phyloP scores from a whole-genome alignment of 2,113 vertebrate genomes.

The Carassius auratus region DNA sequence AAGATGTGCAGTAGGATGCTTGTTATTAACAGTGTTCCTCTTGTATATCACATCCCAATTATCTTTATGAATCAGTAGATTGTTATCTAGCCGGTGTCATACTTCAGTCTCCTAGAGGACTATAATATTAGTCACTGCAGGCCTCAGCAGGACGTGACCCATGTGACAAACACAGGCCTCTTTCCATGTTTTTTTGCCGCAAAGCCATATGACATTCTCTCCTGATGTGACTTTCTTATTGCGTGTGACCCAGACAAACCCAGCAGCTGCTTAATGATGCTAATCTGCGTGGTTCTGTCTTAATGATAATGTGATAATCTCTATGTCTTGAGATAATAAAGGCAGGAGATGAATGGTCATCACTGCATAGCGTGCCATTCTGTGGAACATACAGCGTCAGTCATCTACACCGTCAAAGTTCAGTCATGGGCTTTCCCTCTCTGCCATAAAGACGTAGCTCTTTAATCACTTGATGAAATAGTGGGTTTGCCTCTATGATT shows the following conservation, averaged over 20 bases:
- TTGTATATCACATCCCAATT: background rate
- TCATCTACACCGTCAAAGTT: slow-evolving; percentile 2
- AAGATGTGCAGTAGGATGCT: background rate
- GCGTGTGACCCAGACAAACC: background rate
- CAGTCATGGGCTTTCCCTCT: background rate
- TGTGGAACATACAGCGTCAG: background rate
- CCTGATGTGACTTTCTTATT: background rate
- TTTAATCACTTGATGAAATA: background rate
- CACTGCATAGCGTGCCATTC: background rate
- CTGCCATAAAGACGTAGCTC: background rate
- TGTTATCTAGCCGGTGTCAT: background rate
- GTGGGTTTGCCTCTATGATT: background rate
- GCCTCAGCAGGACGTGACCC: background rate
- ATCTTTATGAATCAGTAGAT: slow-evolving; percentile 20
- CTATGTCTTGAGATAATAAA: slow-evolving; percentile 9
- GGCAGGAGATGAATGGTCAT: slow-evolving; percentile 10
- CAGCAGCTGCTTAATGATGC: background rate
- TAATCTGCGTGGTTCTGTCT: slow-evolving; percentile 3
- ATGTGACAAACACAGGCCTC: background rate
- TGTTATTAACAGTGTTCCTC: background rate
- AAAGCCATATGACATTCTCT: background rate
- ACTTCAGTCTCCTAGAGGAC: background rate
- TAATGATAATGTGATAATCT: slow-evolving; percentile 2
- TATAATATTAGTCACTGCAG: slow-evolving; percentile 18
- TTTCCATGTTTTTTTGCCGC: background rate